Base-by-base conservation (phyloP, 2,888 invertebrate genomes). In the Drosophila basisetae region DNA sequence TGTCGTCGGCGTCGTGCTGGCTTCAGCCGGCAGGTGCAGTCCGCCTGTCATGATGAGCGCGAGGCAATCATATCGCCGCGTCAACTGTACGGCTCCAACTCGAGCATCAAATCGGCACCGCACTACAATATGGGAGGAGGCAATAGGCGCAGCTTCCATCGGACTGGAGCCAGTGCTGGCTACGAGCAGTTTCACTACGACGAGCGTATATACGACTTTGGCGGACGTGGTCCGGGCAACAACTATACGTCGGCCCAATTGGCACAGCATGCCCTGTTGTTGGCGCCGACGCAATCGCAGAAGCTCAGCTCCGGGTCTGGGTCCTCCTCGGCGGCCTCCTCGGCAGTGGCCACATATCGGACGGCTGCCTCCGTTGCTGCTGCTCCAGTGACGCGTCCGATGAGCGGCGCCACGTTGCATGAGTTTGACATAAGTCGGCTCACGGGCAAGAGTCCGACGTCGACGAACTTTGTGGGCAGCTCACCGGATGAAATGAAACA, bases 81-180 rank as follows among this genome's bases (percentile, higher is more conserved):
- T 33, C 93, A 93, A 73, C 84, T 94, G 4, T 94, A 94, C 68
- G 94, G 94, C 54, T 94, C 94, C 18, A 94, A 94, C 84, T 92
- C 93, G 7, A 94, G 94, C 82, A 94, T 94, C 22, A 93, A 93
- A 80, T 94, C 94, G n/a, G 94, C 94, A 13, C 94, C 94, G 1
- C 94, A 94, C 69, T 94, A 93, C 74, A 93, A 93, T 71, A 91
- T 92, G 28, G 87, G 89, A 18, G 47, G 47, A 9, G 82, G 79
- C n/a, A 81, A 82, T 52, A 74, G 79, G 37, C 80, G 81, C 67
- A 84, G 86, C 77, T 85, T 84, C 43, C 91, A 90, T 61, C 78
- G 83, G 22, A 81, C 74, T 1, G 71, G 69, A 22, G 53, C 76
- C 10, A 78, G 80, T 53, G 55, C 72, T 9, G 83, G 82, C 59